Base-by-base conservation (phyloP, 2,797 vertebrate species). In the Limnodromus scolopaceus region DNA sequence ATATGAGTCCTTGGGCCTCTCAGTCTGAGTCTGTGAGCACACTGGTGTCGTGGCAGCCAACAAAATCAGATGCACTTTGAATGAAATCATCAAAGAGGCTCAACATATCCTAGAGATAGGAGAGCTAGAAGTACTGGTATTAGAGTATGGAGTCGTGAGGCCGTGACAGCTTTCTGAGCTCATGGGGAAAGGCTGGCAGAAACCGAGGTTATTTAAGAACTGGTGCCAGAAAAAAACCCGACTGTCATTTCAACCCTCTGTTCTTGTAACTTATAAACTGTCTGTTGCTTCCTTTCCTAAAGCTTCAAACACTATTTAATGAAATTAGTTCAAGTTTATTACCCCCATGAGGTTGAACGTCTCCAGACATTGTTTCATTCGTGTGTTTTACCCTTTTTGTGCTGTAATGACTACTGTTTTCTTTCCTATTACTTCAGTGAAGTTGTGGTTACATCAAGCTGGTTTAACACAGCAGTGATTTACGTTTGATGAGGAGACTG, bases 341-440 rank as follows among this genome's bases (percentile, higher is more conserved):
- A 28, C 1, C 27, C 70, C 19, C 51, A 24, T 16, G 72, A 79
- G 94, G 69, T 12, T 38, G 36, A 74, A 51, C 28, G 1, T 78
- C 79, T 89, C 38, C 89, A 96, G 92, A 95, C 83, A 1, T 89
- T 83, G 79, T 94, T 95, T 92, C 83, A 94, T 43, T 79, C 3
- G 2, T 38, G 30, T 76, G 28, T 72, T 93, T 90, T 16, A 69
- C 65, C 79, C 25, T 0, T 72, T 49, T 77, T 32, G 41, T 46
- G 79, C 64, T 89, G 32, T 11, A 46, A 38, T 63, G 58, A 60
- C 76, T 69, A 46, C 76, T 57, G 53, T 17, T 70, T 61, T 43
- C 69, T 85, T 32, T 45, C 32, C 38, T 38, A 2, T 68, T 76
- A 14, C 76, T 94, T 83, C 91, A 88, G 72, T 16, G 38, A 46